These are phyloP conservation scores for Drosophila aff. DNA, from an alignment of 1,140 invertebrate species.

Conservation along the genomic window DNA sequence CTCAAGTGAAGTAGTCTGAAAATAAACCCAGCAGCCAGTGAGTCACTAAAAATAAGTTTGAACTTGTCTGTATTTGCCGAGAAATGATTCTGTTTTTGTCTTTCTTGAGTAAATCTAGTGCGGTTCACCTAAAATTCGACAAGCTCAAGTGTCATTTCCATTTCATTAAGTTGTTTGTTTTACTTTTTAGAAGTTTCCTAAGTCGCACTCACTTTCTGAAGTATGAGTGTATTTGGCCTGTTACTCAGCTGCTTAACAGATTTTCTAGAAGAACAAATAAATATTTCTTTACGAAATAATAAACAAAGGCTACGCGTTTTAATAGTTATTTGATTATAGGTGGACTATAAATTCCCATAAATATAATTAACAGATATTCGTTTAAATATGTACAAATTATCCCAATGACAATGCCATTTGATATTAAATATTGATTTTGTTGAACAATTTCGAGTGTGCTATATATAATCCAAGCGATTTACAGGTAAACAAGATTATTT, in stretches of 20 bases:
- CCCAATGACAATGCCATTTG: not conserved
- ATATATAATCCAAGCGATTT: not conserved
- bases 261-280: not conserved
- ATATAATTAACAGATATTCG: not conserved
- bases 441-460: not conserved
- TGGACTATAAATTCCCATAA: not conserved
- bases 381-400: too few species aligned
- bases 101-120: not conserved
- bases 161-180: not conserved
- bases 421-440: constrained; percentile 3
- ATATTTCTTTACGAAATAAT: not conserved
- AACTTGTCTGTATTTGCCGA: not conserved
- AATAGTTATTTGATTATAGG: not conserved
- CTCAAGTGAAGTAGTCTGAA: constrained; percentile 4
- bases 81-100: not conserved
- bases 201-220: not conserved
- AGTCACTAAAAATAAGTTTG: constrained; percentile 2
- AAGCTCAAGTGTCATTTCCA: not conserved
- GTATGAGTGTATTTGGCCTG: not conserved
- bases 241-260: not conserved
- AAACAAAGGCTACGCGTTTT: not conserved
- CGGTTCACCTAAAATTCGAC: not conserved
- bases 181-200: too few species aligned
- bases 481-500: not conserved
- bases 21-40: constrained; percentile 1